phyloP scores from a whole-genome alignment of 2,888 invertebrate genomes.

The Platycheirus rosarum region DNA sequence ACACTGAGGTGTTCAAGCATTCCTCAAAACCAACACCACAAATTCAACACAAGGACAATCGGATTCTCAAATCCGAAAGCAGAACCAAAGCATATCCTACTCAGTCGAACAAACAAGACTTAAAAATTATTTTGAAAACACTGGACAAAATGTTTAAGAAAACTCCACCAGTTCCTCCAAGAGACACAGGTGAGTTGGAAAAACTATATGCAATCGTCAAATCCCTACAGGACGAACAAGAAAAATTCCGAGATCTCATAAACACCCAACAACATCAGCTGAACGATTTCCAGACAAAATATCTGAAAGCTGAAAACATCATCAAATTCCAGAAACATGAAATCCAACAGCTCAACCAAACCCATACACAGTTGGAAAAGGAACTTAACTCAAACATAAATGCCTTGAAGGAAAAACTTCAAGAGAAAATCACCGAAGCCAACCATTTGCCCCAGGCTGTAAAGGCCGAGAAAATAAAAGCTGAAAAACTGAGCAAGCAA shows the following conservation, averaged over 20 bases:
- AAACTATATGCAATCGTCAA: slow-evolving; percentile 35
- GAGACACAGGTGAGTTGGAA: slow-evolving; percentile 15
- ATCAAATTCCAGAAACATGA: slow-evolving; percentile 80
- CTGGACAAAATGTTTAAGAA: slow-evolving; percentile 39
- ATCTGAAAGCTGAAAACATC: slow-evolving; percentile 79
- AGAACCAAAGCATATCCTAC: slow-evolving; percentile 71
- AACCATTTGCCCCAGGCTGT: slow-evolving; percentile 79
- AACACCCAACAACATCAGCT: slow-evolving; percentile 79
- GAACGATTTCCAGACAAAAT: slow-evolving; percentile 79
- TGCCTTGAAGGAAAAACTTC: slow-evolving; percentile 78
- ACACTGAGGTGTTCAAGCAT: slow-evolving; percentile 75
- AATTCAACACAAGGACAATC: slow-evolving; percentile 6
- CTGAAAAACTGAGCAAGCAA: slow-evolving; percentile 78
- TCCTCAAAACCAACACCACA: slow-evolving; percentile 6
- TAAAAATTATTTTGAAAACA: slow-evolving; percentile 52
- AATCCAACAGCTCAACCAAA: slow-evolving; percentile 79
- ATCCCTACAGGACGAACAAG: slow-evolving; percentile 78
- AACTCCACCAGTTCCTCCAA: slow-evolving; percentile 5
- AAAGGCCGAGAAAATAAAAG: slow-evolving; percentile 79
- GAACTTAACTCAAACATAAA: slow-evolving; percentile 79
- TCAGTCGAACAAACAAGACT: slow-evolving; percentile 32
- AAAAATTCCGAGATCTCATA: slow-evolving; percentile 79
- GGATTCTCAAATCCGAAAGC: slow-evolving; percentile 77
- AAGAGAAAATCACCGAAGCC: slow-evolving; percentile 79
- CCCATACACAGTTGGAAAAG: slow-evolving; percentile 79